Evolutionary conservation across 2,797 vertebrate species (phyloP), one percentile per base, ranked within the genome.

Genomic region (Rhynchonycteris naso): DNA sequence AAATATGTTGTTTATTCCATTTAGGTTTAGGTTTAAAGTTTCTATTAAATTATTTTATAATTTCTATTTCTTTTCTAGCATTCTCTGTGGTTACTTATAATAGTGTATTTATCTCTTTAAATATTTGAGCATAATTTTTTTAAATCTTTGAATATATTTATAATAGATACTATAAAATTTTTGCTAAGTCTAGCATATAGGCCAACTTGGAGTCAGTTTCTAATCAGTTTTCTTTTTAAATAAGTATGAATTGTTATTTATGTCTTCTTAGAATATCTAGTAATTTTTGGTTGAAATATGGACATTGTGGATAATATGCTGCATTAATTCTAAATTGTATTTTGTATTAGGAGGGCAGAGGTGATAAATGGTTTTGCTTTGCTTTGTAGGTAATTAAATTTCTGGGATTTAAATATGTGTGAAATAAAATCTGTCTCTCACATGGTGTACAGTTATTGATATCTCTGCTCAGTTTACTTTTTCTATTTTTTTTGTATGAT

Each of bases 61-160:
- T 78, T 93, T 69, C 22, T 71, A 14, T 30, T 61, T 69, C 16
- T 76, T 54, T 83, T 21, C 72, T 54, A 33, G 30, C 47, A 35
- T 59, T 82, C 7, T 88, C 69, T 82, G 1, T 75, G 1, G 26
- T 69, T 78, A 54, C 61, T 85, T 63, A 78, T 59, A 72, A 68
- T 72, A 50, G 35, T 21, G 68, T 69, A 52, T 59, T 52, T 87
- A 58, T 71, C 75, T 66, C 58, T 65, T 87, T 82, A 69, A 69
- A 68, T 75, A n/a, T 88, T 88, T 81, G 18, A 76, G 15, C 22
- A 78, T 75, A 76, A 63, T 61, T 82, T 91, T 71, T 54, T 82
- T 30, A 82, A 2, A 21, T 72, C 47, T 88, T 71, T n/a, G 5
- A 63, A 69, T 1, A 38, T 88, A 26, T 78, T 88, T 71, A 7